Evolutionary conservation across 2,113 vertebrate species (phyloP).

Genomic region (Pseudopodoces humilis): DNA sequence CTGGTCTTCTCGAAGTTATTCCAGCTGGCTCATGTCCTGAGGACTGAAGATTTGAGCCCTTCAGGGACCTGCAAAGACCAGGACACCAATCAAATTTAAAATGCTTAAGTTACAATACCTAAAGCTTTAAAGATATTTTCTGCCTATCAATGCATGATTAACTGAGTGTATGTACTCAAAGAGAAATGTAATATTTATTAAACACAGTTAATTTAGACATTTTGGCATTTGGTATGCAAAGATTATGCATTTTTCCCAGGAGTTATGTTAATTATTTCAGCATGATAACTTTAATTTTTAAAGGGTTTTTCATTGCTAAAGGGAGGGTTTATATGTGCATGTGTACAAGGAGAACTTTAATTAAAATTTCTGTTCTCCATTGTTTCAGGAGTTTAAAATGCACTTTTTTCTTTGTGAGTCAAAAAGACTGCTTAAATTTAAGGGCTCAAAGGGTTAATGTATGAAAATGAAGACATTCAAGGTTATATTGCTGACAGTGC

Average conservation of each 20-base stretch:
- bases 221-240: slow-evolving; percentile 34
- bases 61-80: background rate
- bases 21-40: rapidly evolving
- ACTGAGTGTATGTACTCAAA: background rate
- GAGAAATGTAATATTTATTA: slow-evolving; percentile 27
- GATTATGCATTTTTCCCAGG: slow-evolving; percentile 40
- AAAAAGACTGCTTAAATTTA: background rate
- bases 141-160: background rate
- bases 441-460: background rate
- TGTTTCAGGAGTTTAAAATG: slow-evolving; percentile 23
- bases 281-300: slow-evolving; percentile 26
- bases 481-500: background rate
- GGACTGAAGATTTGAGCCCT: background rate
- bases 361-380: background rate
- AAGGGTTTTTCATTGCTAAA: slow-evolving; percentile 4
- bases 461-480: background rate
- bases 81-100: background rate
- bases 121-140: background rate
- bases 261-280: slow-evolving; percentile 44
- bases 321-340: background rate
- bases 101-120: background rate
- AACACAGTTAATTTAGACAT: slow-evolving; percentile 34
- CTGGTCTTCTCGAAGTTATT: background rate
- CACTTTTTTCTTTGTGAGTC: background rate
- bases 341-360: background rate